Evolutionary conservation across 2,113 vertebrate species (phyloP), one percentile per base, ranked within the genome.

Genomic region (Mus spicilegus): DNA sequence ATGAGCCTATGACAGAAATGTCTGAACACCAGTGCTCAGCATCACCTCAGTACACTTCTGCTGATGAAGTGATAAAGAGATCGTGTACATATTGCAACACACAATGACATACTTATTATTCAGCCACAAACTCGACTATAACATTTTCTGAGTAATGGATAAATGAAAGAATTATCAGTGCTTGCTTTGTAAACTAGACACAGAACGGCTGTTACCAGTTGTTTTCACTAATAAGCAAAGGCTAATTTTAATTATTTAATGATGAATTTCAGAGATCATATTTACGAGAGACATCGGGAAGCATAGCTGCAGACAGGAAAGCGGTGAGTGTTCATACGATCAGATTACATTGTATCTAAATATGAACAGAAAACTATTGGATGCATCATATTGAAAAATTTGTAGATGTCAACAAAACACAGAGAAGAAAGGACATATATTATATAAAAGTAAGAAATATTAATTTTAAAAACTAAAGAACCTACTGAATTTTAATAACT

Each of bases 81-180:
- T 24, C 26, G 11, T 26, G 3, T 33, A 2, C 24, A 8, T 2
- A 0, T 36, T 13, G 16, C 16, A 1, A 13, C 61, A 54, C 65
- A 86, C 26, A 69, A 36, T 33, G 42, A 20, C 1, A 2, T 19
- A 42, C 65, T 65, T 42, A 42, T 65, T 85, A 65, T 65, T 46
- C 22, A 72, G 19, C 11, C 65, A 51, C 7, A 70, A 70, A 14
- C 9, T 19, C 67, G 20, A 5, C 16, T 22, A 20, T 13, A 10
- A 30, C 14, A 33, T 46, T 65, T 85, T 86, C 16, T 49, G 16
- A 20, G 65, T 67, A 82, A 51, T 22, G 17, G 28, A 36, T 36
- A 5, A 26, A 54, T 39, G 7, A 26, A 22, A 12, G 49, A 36
- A 22, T 51, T 17, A n/a, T n/a, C 46, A 87, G 33, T 49, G 46